Base-by-base conservation (phyloP, 2,113 vertebrate genomes). In the Clarias gariepinus region DNA sequence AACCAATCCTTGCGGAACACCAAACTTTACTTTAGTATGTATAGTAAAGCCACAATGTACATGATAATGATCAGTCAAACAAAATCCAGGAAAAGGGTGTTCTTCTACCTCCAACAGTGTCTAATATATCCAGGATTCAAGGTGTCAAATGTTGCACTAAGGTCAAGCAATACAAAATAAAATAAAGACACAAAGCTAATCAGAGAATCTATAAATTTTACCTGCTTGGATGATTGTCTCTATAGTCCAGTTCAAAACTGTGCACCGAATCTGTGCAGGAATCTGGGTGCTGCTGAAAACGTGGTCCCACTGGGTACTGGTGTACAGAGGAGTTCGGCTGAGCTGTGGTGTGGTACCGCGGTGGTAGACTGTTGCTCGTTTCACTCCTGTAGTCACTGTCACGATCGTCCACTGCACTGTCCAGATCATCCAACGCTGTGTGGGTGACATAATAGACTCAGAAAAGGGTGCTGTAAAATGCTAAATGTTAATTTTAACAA, bases 361-460 rank as follows among this genome's bases (percentile, higher is more conserved):
- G 97, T 3, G 98, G 98, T 60, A 98, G 88, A 92, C 97, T 97
- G 92, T 92, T 98, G 91, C 98, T 99, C 0, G 98, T 97, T 93
- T 99, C 98, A 1, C 98, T 99, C 87, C 98, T 97, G 87, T 99
- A 99, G 94, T 99, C 98, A 2, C 98, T 99, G 89, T 99, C 98
- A 82, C 98, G 94, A 91, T 99, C 98, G 57, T 99, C 98, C 10
- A 97, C 95, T 0, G 97, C 97, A 77, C 98, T 99, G 92, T 99
- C 98, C 55, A 96, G 96, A 78, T 99, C 98, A 91, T 99, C 98
- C 82, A 97, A 95, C 60, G 97, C 98, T 99, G 90, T 73, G 85
- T 53, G 89, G 86, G 53, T 52, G 61, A 88, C 0, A 87, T 21
- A 68, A 87, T 16, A 52, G 76, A 47, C 12, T 66, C 16, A 28